phyloP scores from a whole-genome alignment of 1,140 invertebrate species.

The Macrobrachium rosenbergii region DNA sequence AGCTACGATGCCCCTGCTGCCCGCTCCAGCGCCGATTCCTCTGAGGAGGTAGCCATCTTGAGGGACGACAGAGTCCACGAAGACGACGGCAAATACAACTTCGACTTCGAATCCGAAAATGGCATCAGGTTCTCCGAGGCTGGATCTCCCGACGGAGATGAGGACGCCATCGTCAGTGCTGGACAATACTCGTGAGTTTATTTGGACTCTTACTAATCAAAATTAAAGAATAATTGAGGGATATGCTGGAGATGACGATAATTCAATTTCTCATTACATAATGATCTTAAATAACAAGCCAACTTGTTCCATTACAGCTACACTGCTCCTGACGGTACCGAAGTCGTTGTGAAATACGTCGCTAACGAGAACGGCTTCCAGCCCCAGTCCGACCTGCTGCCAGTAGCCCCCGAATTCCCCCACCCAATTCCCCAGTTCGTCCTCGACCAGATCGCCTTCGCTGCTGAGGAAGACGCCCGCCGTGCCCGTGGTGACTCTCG shows the following conservation, averaged over 20 bases:
- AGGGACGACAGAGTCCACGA: constrained; percentile 40
- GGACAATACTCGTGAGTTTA: constrained; percentile 47
- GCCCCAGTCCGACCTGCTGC: constrained; percentile 80
- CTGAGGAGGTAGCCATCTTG: constrained; percentile 12
- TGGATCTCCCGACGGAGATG: constrained; percentile 53
- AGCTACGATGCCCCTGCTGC: neutral
- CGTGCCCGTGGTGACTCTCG: neutral
- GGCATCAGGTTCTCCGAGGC: constrained; percentile 49
- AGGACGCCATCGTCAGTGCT: constrained; percentile 38
- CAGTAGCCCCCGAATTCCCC: constrained; percentile 76
- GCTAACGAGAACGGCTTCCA: constrained; percentile 77
- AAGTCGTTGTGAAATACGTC: neutral
- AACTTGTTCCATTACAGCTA: neutral
- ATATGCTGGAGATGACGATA: neutral
- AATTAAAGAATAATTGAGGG: neutral
- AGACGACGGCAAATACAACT: constrained; percentile 49
- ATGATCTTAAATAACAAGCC: neutral
- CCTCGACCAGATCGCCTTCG: constrained; percentile 23
- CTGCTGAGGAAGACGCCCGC: neutral
- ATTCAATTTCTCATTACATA: no score
- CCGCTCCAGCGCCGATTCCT: neutral
- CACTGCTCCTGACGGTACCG: constrained; percentile 36
- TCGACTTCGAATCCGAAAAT: constrained; percentile 55
- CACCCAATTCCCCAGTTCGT: constrained; percentile 46
- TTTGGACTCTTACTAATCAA: no score